Base-by-base conservation (phyloP, 2,797 vertebrate genomes). In the Sebastes minor region DNA sequence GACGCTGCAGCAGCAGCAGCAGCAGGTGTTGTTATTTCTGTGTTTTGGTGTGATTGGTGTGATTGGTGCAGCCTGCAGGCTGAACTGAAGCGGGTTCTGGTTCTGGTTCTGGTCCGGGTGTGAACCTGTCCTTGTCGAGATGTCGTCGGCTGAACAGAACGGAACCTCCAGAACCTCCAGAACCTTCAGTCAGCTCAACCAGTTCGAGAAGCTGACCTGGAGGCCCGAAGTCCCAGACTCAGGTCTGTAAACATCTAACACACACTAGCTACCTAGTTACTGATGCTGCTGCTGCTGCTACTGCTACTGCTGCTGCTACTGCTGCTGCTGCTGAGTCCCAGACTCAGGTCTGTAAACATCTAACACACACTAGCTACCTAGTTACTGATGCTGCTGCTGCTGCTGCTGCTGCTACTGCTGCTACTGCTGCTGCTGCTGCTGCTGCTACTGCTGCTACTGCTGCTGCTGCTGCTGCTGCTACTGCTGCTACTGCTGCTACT, bases 171-270 rank as follows among this genome's bases (percentile, higher is more conserved):
- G 32, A 33, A 33, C 32, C 32, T 33, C 3, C 32, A 33, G 32
- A 33, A 33, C 32, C 32, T 33, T 33, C 32, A 93, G 80, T 86
- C 95, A 96, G 89, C 96, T 98, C 90, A 98, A 97, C 88, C 96
- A 94, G 86, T 99, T 98, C 92, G 97, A 98, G 92, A 97, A 96
- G 87, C 95, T 98, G 89, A 96, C 96, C 83, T 96, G 95, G 93
- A 95, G 96, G 93, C 96, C 96, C 10, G 32, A 33, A 33, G 32
- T 33, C 32, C 32, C 32, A 33, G 32, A 33, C 32, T 33, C 32
- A 33, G 32, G 32, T 33, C 32, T 32, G 30, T 32, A 9, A 8
- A 32, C 30, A 32, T 32, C 30, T 32, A 9, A 32, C 30, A 32
- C 30, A 32, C 30, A 32, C 30, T 32, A 32, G 30, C 30, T 32